Conservation (phyloP, 1,140 invertebrate species). For the Drosophila biarmipes region DNA sequence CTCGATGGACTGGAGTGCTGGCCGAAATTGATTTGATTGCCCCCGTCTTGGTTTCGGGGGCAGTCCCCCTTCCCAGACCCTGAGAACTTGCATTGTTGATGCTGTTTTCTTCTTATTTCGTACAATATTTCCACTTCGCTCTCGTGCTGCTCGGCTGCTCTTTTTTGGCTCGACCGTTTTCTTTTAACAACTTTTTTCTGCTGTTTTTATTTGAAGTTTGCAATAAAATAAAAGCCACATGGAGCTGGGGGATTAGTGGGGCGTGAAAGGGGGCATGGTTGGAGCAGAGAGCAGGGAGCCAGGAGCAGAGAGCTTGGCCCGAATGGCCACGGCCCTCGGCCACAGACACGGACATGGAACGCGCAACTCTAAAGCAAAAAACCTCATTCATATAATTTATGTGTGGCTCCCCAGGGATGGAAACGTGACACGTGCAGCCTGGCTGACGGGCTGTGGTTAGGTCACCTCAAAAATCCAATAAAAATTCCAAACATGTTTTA, state of each 20-base stretch:
- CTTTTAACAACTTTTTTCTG: slow-evolving; percentile 51
- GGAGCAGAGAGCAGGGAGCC: slow-evolving; percentile 1
- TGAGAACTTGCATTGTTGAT: slow-evolving; percentile 15
- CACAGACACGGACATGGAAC: slow-evolving; percentile 57
- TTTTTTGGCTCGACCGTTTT: slow-evolving; percentile 18
- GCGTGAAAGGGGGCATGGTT: background rate
- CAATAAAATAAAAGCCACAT: slow-evolving; percentile 61
- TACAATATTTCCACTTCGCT: slow-evolving; percentile 36
- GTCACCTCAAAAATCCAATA: too few relatives aligned
- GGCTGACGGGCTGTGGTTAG: background rate
- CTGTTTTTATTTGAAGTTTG: slow-evolving; percentile 59
- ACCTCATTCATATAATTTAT: slow-evolving; percentile 58
- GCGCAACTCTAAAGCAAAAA: slow-evolving; percentile 62
- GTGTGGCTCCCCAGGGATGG: slow-evolving; percentile 34
- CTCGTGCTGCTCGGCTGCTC: slow-evolving; percentile 2
- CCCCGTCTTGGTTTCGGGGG: slow-evolving; percentile 1
- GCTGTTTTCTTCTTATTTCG: slow-evolving; percentile 32
- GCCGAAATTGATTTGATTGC: slow-evolving; percentile 37
- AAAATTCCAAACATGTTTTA: background rate
- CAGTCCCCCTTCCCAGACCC: background rate
- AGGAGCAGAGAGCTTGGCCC: slow-evolving; percentile 29
- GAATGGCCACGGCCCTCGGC: slow-evolving; percentile 45
- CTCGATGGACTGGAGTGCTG: slow-evolving; percentile 36
- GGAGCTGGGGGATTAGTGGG: slow-evolving; percentile 28
- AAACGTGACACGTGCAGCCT: slow-evolving; percentile 24